A percentile compares a stretch with the other conserved stretches of the same genome.
Evolutionary conservation across 2,797 vertebrate species (phyloP).

Genomic region (Mormyrops boulengeri): DNA sequence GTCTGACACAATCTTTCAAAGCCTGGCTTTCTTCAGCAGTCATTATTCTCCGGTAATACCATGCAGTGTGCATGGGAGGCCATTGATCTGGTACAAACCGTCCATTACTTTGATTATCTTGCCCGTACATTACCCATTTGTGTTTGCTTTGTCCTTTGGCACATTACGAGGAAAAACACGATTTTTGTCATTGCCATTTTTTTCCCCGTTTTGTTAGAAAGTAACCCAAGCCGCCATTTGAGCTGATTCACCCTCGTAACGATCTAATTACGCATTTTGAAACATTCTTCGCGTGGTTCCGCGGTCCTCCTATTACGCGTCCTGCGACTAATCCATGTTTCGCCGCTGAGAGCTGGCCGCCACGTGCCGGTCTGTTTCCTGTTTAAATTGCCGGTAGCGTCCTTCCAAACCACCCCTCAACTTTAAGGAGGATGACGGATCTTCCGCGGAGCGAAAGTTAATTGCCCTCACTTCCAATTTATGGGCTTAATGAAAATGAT

Average conservation of each 20-base stretch:
- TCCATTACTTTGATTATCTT: slow-evolving; percentile 6
- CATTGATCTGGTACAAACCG: background rate
- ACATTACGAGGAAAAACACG: background rate
- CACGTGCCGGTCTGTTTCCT: background rate
- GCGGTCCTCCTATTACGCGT: background rate
- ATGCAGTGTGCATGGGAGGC: background rate
- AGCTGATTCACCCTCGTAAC: background rate
- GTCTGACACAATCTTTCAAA: background rate
- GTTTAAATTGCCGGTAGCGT: background rate
- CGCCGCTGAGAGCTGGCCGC: background rate
- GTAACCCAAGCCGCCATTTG: background rate
- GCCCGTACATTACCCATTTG: background rate
- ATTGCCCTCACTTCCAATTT: slow-evolving; percentile 5
- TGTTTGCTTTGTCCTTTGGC: background rate
- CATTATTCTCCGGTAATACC: background rate
- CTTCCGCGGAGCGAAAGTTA: background rate
- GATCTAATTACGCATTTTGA: background rate
- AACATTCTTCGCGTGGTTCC: background rate
- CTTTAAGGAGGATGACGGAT: background rate
- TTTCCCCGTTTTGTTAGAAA: background rate
- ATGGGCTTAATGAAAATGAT: slow-evolving; percentile 4
- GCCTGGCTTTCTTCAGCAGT: background rate
- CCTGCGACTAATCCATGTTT: background rate
- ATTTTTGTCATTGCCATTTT: background rate
- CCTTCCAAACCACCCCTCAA: background rate